A percentile compares a stretch with the other conserved stretches of the same genome.
Conservation (phyloP, 2,888 invertebrate genomes). For the Habrosyne pyritoides region DNA sequence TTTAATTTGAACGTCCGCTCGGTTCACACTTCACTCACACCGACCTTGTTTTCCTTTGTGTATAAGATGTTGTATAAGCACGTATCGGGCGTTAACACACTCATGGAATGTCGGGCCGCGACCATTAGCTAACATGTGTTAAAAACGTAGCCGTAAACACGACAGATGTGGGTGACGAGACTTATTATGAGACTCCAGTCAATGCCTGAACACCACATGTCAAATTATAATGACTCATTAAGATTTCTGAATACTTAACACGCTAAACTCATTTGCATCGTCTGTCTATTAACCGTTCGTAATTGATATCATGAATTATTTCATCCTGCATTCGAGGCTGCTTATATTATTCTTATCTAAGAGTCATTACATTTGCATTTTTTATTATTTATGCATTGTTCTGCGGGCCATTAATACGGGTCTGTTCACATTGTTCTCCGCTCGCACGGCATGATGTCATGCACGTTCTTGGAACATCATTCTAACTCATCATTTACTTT, state of each 20-base stretch:
- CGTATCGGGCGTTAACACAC: constrained; percentile 48
- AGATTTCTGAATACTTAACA: constrained; percentile 30
- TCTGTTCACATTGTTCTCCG: constrained; percentile 58
- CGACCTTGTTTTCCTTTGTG: constrained; percentile 12
- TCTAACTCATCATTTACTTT: constrained; percentile 44
- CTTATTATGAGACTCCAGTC: constrained; percentile 27
- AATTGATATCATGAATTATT: constrained; percentile 11
- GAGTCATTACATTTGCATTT: constrained; percentile 51
- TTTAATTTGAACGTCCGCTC: constrained; percentile 18
- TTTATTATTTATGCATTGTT: constrained; percentile 60
- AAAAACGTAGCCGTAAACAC: constrained; percentile 52
- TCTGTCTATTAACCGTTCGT: constrained; percentile 8
- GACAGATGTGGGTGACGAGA: constrained; percentile 56
- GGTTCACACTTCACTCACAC: constrained; percentile 20
- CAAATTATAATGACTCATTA: constrained; percentile 46
- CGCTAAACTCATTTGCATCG: constrained; percentile 8
- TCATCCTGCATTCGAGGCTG: constrained; percentile 19
- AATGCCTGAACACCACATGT: constrained; percentile 33
- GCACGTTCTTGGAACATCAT: constrained; percentile 47
- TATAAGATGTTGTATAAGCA: constrained; percentile 29
- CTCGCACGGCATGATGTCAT: constrained; percentile 61
- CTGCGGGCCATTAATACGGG: constrained; percentile 53
- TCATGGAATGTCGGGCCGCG: constrained; percentile 48
- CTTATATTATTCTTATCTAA: constrained; percentile 39
- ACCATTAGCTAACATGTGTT: constrained; percentile 65